A percentile compares a stretch with the other conserved stretches of the same genome.
Conservation (phyloP, 2,888 invertebrate species). For the Caradrina clavipalpis region DNA sequence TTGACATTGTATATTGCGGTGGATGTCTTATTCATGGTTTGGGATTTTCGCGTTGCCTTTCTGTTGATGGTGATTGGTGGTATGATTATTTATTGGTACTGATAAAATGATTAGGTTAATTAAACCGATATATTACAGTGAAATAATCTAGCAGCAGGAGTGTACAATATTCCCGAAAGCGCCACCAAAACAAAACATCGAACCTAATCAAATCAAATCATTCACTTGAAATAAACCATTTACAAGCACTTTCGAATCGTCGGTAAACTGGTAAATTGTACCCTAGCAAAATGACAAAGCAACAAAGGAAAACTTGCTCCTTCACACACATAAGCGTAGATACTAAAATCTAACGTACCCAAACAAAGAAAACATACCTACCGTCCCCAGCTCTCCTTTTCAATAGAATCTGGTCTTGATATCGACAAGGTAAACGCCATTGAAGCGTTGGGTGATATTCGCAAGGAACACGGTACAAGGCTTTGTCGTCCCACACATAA, state of each 20-base stretch:
- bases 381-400: slow-evolving; percentile 41
- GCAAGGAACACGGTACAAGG: slow-evolving; percentile 44
- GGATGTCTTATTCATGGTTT: slow-evolving; percentile 1
- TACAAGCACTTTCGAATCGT: no score
- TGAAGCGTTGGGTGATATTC: slow-evolving; percentile 39
- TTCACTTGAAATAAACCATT: no score
- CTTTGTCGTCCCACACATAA: slow-evolving; percentile 58
- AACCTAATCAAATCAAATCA: neutral
- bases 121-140: no score
- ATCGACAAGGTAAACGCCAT: slow-evolving; percentile 46
- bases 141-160: no score
- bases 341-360: slow-evolving; percentile 12
- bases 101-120: neutral
- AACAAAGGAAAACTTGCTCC: slow-evolving; percentile 13
- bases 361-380: slow-evolving; percentile 24
- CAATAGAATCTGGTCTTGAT: slow-evolving; percentile 47
- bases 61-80: neutral
- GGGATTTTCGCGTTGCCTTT: neutral
- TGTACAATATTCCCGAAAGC: neutral
- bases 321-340: slow-evolving; percentile 5
- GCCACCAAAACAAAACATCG: neutral
- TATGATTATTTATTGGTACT: neutral
- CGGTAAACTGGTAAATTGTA: neutral
- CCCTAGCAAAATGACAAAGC: slow-evolving; percentile 9
- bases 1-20: slow-evolving; percentile 17